Evolutionary conservation across 2,113 vertebrate species (phyloP).

Genomic region (Labeo catla): DNA sequence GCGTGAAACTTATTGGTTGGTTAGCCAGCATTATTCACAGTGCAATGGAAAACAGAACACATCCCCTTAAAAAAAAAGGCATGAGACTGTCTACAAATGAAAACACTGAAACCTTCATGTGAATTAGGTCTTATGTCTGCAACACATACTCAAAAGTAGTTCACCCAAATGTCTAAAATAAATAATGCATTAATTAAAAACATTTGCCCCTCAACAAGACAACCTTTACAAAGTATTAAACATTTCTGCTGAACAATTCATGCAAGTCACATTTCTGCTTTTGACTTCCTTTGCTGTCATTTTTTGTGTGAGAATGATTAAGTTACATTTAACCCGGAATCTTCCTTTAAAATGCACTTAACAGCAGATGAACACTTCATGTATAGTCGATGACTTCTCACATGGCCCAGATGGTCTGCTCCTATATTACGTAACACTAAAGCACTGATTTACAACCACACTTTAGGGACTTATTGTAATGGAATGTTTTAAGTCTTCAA

Average conservation of each 20-base stretch:
- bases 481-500: constrained; percentile 19
- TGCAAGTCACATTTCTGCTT: constrained; percentile 23
- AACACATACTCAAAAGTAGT: too few relatives aligned
- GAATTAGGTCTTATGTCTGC: too few relatives aligned
- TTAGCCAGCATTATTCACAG: neutral
- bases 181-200: too few relatives aligned
- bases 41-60: too few relatives aligned
- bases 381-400: constrained; percentile 24
- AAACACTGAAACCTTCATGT: too few relatives aligned
- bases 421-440: constrained; percentile 23
- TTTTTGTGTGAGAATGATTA: neutral
- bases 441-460: constrained; percentile 44
- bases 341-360: neutral
- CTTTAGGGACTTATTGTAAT: constrained; percentile 31
- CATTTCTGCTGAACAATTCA: neutral
- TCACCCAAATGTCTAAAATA: too few relatives aligned
- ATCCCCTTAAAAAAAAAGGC: too few relatives aligned
- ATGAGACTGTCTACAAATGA: too few relatives aligned
- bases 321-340: neutral
- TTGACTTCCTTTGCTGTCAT: constrained; percentile 10
- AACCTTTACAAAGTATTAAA: neutral
- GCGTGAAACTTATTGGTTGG: neutral
- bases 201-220: neutral
- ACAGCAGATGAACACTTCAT: constrained; percentile 3
- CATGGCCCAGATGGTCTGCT: constrained; percentile 36